Evolutionary conservation across 2,888 invertebrate genomes (phyloP), one percentile per base, ranked within the genome.

Genomic region (Eupithecia dodoneata): DNA sequence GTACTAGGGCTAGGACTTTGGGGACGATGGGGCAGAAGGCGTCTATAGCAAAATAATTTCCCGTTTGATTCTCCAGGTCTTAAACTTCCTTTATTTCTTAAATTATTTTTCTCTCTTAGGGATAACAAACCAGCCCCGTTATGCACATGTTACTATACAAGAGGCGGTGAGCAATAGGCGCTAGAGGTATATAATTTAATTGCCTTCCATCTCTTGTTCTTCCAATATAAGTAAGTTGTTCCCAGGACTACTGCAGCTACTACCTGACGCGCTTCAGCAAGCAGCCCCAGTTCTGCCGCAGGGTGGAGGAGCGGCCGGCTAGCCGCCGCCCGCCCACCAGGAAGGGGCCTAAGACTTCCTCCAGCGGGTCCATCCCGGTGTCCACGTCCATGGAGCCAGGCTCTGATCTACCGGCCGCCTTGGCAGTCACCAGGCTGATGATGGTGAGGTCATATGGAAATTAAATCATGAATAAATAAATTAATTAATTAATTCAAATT

Each of bases 241-340:
- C 70, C 10, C 85, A 94, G 95, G 99, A 99, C 86, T 99, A 98
- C 91, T 97, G 97, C 87, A 97, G 97, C 81, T 99, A 98, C 91
- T 98, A 98, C 90, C 96, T 97, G 85, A 95, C 98, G 67, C 97
- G 98, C 86, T 99, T 98, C 93, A 97, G 98, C 89, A 98, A 97
- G 89, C 96, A 97, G 89, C 99, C 99, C 0, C 97, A 97, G 91
- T 96, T 99, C 83, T 96, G 97, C 73, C 97, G 97, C 84, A 96
- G 96, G 84, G 87, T 92, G 47, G 94, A 94, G 52, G 90, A 87
- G 71, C 83, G 80, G 2, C 78, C 75, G 0, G 92, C 83, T 3
- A 74, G 80, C 0, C 85, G 85, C 4, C 87, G 92, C 2, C 94
- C 93, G 1, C 87, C 84, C 76, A 92, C 93, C 18, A 85, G 92